Conservation (phyloP, 2,888 invertebrate species). For the Dryomyza anilis region DNA sequence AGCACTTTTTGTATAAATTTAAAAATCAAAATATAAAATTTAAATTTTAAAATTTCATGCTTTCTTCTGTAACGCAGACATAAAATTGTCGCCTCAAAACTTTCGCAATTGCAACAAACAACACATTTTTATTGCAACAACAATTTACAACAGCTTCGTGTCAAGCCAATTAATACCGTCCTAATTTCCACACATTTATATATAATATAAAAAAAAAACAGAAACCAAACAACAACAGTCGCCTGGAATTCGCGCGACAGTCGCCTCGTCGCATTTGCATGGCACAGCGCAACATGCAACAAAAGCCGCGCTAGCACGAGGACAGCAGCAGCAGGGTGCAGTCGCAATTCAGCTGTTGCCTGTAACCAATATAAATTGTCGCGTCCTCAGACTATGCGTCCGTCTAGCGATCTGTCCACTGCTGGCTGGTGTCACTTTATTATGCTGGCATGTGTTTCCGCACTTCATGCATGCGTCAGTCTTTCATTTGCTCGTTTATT, state of each 20-base stretch:
- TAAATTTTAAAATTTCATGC: no score
- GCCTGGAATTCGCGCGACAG: slow-evolving; percentile 34
- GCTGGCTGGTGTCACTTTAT: slow-evolving; percentile 30
- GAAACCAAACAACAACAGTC: no score
- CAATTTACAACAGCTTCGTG: background rate
- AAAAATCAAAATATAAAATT: no score
- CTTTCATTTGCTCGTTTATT: slow-evolving; percentile 9
- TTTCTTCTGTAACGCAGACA: no score
- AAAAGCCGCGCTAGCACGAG: background rate
- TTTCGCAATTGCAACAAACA: no score
- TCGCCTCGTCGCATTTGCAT: slow-evolving; percentile 13
- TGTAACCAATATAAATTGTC: background rate
- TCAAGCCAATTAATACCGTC: slow-evolving; percentile 41
- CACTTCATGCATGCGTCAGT: slow-evolving; percentile 30
- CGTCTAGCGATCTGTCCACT: background rate
- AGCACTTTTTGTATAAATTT: no score
- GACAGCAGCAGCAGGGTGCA: background rate
- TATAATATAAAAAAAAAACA: no score
- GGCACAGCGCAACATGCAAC: slow-evolving; percentile 17
- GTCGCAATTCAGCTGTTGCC: background rate
- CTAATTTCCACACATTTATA: slow-evolving; percentile 43
- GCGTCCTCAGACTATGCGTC: background rate
- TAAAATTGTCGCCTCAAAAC: no score
- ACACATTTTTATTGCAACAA: no score
- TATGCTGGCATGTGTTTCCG: slow-evolving; percentile 35